These are phyloP conservation scores for Drosophila aldrichi DNA, from an alignment of 2,888 invertebrate genomes.

Conservation along the genomic window DNA sequence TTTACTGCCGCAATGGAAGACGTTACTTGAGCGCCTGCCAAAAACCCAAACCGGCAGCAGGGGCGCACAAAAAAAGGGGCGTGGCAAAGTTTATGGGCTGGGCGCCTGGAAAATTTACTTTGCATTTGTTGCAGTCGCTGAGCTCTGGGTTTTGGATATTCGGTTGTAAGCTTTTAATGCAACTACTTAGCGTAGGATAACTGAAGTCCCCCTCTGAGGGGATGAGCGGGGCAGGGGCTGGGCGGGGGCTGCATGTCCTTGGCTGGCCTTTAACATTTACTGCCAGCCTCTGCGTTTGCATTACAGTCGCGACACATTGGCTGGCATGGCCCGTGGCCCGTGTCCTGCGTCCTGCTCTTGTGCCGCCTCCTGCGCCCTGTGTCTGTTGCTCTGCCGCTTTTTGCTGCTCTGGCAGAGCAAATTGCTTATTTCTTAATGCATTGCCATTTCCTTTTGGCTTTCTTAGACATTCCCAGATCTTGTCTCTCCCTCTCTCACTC, in stretches of 20 bases:
- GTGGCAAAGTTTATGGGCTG: conserved; percentile 34
- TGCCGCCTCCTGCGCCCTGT: neutral
- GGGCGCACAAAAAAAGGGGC: neutral
- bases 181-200: conserved; percentile 70
- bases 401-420: conserved; percentile 52
- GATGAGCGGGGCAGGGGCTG: neutral
- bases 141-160: conserved; percentile 55
- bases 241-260: conserved; percentile 60
- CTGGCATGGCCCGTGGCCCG: conserved; percentile 38
- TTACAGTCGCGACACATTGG: conserved; percentile 68
- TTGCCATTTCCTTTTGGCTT: conserved; percentile 76
- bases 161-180: conserved; percentile 70
- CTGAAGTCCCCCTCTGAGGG: neutral
- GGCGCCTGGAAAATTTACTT: conserved; percentile 39
- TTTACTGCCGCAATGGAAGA: conserved; percentile 51
- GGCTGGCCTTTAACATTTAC: conserved; percentile 64
- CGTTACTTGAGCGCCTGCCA: conserved; percentile 67
- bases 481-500: neutral
- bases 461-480: conserved; percentile 61
- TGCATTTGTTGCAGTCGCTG: conserved; percentile 60
- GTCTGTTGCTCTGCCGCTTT: conserved; percentile 38
- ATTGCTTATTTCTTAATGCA: conserved; percentile 80
- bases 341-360: conserved; percentile 1
- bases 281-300: conserved; percentile 33
- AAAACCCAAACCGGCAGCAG: conserved; percentile 18